Base-by-base conservation (phyloP, 2,113 vertebrate species). In the Tupaia tana region DNA sequence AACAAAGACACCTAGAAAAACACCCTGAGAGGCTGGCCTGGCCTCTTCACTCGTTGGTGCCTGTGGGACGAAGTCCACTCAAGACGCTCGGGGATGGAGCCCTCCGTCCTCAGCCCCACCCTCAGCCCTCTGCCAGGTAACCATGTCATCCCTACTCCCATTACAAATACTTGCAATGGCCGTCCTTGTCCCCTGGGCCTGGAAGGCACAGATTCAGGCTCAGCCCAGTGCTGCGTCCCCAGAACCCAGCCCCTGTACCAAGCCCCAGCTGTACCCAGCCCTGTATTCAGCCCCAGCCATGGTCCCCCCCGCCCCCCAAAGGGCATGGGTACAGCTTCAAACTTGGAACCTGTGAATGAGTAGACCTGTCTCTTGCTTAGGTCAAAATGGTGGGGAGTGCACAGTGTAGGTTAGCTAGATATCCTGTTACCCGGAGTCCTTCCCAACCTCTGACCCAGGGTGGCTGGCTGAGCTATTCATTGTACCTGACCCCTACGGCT, bases 291-390 rank as follows among this genome's bases (percentile, higher is more conserved):
- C n/a, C n/a, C n/a, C n/a, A n/a, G n/a, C n/a, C 2, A 2, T 29
- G 29, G n/a, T 3, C 11, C 22, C 31, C 29, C 0, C 0, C 24
- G 34, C n/a, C n/a, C n/a, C n/a, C n/a, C n/a, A n/a, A 24, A 3
- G 20, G 54, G 24, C 31, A 54, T 67, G 11, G 67, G 59, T n/a
- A 24, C 54, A 0, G 29, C 78, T 43, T 64, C 64, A 63, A 69
- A 93, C 7, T 52, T 63, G 52, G 29, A 66, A 64, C 2, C 3
- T 9, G 18, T 0, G 52, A 5, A 27, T 25, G 11, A 63, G 69
- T 25, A 25, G 61, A 9, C 15, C 18, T 63, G 63, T 43, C 64
- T 56, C 64, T n/a, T 4, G 6, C 34, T 63, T n/a, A 81, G 87
- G 75, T 56, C 9, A n/a, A 70, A n/a, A n/a, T 66, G 34, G 25